Percentiles rank a stretch among this genome's conserved stretches.
Evolutionary conservation across 1,140 invertebrate species (phyloP).

Genomic region (Littorina saxatilis): DNA sequence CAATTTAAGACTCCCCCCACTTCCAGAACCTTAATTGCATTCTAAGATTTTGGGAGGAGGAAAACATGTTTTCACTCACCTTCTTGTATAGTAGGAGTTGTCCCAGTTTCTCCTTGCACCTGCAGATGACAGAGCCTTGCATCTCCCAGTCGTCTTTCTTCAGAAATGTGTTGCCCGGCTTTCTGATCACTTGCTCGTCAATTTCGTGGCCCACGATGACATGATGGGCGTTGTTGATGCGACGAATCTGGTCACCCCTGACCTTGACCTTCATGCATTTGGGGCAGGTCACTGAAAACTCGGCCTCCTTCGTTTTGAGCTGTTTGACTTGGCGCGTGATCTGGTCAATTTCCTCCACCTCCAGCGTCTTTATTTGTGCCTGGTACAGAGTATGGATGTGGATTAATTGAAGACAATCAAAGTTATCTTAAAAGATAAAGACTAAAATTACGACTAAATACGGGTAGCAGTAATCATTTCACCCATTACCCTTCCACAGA

Average conservation of each 20-base stretch:
- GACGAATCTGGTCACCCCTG: neutral
- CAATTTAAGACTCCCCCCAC: too few species aligned
- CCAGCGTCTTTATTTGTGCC: constrained; percentile 33
- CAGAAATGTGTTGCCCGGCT: neutral
- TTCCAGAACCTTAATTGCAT: too few species aligned
- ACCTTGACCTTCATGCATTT: constrained; percentile 20
- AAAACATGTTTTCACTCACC: too few species aligned
- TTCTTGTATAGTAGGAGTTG: constrained; percentile 23
- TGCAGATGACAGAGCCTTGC: constrained; percentile 14
- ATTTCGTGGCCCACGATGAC: constrained; percentile 16
- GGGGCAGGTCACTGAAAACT: neutral
- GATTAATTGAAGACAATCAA: too few species aligned
- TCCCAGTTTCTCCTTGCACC: constrained; percentile 29
- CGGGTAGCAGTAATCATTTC: too few species aligned
- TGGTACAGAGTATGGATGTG: neutral
- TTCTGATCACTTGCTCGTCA: neutral
- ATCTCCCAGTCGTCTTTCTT: constrained; percentile 27
- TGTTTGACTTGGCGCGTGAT: neutral
- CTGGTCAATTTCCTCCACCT: constrained; percentile 19
- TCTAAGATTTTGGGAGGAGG: too few species aligned
- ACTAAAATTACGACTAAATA: too few species aligned
- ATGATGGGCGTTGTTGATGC: constrained; percentile 4
- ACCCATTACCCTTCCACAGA: too few species aligned
- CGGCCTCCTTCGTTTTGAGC: neutral
- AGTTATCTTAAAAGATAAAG: too few species aligned